A percentile compares a stretch with the other conserved stretches of the same genome.
Conservation (phyloP, 2,888 invertebrate species). For the Ellobium chinense region DNA sequence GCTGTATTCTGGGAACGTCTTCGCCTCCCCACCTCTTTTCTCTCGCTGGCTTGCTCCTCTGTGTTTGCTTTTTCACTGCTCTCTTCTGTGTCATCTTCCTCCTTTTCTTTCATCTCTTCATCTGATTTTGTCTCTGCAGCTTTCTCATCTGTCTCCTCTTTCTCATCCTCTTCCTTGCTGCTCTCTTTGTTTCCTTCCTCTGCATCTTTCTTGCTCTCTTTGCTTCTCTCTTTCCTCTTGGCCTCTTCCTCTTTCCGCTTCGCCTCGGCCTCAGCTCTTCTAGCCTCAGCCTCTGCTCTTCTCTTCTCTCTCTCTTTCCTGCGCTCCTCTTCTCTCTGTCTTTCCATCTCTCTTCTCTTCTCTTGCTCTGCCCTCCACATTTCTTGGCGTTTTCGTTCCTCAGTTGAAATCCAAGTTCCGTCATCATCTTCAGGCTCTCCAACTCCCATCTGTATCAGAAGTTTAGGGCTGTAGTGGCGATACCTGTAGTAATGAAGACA, state of each 20-base stretch:
- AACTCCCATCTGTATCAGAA: slow-evolving; percentile 23
- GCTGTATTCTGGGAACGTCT: background rate
- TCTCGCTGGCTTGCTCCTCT: background rate
- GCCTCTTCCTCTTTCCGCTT: slow-evolving; percentile 7
- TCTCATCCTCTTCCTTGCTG: background rate
- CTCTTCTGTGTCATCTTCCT: background rate
- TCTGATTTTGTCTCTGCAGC: too few species aligned
- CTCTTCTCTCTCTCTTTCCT: slow-evolving; percentile 29
- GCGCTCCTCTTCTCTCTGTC: slow-evolving; percentile 24
- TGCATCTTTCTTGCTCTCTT: background rate
- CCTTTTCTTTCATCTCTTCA: background rate
- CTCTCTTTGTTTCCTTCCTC: background rate
- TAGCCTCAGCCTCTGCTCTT: slow-evolving; percentile 21
- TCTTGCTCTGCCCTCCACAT: slow-evolving; percentile 27
- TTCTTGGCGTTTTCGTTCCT: slow-evolving; percentile 24
- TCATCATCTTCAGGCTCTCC: slow-evolving; percentile 45
- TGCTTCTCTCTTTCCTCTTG: background rate
- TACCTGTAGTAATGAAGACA: slow-evolving; percentile 3
- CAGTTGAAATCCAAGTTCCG: slow-evolving; percentile 21
- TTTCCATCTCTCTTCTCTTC: slow-evolving; percentile 21
- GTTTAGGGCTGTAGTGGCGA: slow-evolving; percentile 38
- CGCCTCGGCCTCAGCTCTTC: slow-evolving; percentile 13
- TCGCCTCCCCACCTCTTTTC: too few species aligned
- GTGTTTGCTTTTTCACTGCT: background rate
- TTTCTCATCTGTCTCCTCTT: background rate